Base-by-base conservation (phyloP, 2,113 vertebrate genomes). In the Mastomys natalensis region DNA sequence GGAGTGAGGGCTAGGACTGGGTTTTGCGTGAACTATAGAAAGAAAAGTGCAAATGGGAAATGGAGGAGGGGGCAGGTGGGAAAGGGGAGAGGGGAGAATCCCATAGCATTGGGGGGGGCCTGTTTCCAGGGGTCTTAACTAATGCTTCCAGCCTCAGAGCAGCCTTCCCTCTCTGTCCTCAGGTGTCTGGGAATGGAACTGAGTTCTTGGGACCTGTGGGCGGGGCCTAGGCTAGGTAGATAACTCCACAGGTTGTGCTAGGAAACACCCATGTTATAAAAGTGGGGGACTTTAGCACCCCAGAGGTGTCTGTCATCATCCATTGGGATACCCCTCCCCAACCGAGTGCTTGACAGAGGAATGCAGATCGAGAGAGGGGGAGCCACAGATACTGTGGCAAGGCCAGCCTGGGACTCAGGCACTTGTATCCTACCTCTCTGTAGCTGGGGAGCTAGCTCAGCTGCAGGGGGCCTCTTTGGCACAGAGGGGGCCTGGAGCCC, bases 391-490 rank as follows among this genome's bases (percentile, higher is more conserved):
- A 29, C 48, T 12, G 29, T 90, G 84, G 92, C 76, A 88, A 66
- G 53, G 78, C 77, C 70, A 48, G 88, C 66, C 86, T 45, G 77
- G 80, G 74, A 90, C 95, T 90, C 45, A 64, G 72, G 53, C 89
- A 77, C 45, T 82, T 76, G 86, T 13, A 3, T 48, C n/a, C 45
- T 21, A 85, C 77, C 84, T 94, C 74, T 77, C 72, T 70, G 24
- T 72, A 90, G 94, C 64, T 92, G 37, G 90, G 92, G 93, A 96
- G 82, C 40, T 89, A 62, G 95, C 87, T 89, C 87, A 97, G 96
- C 97, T 97, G 90, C 82, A 74, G 94, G 96, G 84, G 96, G 66
- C 93, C 90, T 94, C 80, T 55, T 96, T 87, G 94, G 94, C 95
- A 58, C 2, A 17, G 92, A 82, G 93, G 10, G 92, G 96, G 66